These are phyloP conservation scores for Acanthurus tractus DNA, from an alignment of 2,797 vertebrate genomes.

Conservation along the genomic window DNA sequence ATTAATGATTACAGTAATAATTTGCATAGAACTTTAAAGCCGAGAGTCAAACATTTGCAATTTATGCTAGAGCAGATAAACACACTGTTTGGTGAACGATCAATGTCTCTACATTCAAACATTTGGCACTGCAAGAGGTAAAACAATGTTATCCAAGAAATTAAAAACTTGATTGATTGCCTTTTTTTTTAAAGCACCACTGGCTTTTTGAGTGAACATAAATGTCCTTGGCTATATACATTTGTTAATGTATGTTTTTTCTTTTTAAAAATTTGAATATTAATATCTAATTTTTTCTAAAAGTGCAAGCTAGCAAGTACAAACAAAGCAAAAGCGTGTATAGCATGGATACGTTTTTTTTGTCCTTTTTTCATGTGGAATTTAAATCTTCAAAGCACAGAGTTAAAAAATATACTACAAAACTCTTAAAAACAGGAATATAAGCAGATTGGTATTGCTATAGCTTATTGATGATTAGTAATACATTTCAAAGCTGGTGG, in stretches of 20 bases:
- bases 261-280: constrained; percentile 21
- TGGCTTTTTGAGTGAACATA: background rate
- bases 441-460: constrained; percentile 69
- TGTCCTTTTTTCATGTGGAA: constrained; percentile 21
- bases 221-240: too few relatives aligned
- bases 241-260: too few relatives aligned
- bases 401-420: constrained; percentile 81
- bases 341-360: constrained; percentile 32
- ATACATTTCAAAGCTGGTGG: constrained; percentile 62
- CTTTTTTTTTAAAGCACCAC: background rate
- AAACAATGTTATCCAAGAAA: constrained; percentile 6
- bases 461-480: constrained; percentile 59
- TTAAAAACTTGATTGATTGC: constrained; percentile 40
- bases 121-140: constrained; percentile 60
- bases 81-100: background rate
- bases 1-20: too few relatives aligned
- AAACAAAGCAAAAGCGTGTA: constrained; percentile 62
- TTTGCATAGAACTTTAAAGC: too few relatives aligned
- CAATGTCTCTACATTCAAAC: background rate
- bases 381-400: constrained; percentile 53
- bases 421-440: constrained; percentile 72
- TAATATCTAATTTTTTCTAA: constrained; percentile 39
- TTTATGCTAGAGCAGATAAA: too few relatives aligned
- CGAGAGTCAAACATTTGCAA: too few relatives aligned
- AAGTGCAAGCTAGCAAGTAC: constrained; percentile 73